Conservation (phyloP, 1,140 invertebrate species). For the Drosophila sechellia region DNA sequence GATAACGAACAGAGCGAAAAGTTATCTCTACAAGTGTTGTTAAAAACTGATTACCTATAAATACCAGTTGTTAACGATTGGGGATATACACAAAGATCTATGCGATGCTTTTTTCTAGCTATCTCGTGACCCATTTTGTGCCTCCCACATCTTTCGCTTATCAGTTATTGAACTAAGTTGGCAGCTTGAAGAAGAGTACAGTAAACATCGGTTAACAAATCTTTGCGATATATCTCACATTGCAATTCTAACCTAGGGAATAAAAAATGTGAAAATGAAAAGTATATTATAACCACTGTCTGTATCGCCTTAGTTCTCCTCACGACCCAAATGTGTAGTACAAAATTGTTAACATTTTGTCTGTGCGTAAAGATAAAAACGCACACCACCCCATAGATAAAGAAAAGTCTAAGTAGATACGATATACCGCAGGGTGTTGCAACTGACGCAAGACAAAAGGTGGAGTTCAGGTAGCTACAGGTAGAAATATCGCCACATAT, state of each 20-base stretch:
- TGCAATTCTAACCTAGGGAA: no score
- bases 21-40: constrained; percentile 25
- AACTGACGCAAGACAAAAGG: constrained; percentile 64
- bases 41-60: constrained; percentile 21
- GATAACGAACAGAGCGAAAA: constrained; percentile 31
- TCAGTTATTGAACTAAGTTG: constrained; percentile 61
- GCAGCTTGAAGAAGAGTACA: constrained; percentile 18
- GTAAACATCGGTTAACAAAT: not conserved
- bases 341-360: constrained; percentile 57
- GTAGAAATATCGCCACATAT: constrained; percentile 28
- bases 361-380: constrained; percentile 30
- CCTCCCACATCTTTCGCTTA: constrained; percentile 35
- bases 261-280: not conserved
- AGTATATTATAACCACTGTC: not conserved
- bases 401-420: constrained; percentile 50
- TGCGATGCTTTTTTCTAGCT: constrained; percentile 8
- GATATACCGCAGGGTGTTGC: constrained; percentile 59
- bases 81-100: constrained; percentile 20
- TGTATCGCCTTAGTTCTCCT: constrained; percentile 10
- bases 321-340: constrained; percentile 25
- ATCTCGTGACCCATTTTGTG: constrained; percentile 51
- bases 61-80: constrained; percentile 2
- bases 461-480: constrained; percentile 59
- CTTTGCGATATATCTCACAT: not conserved
- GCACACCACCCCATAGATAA: constrained; percentile 36